Base-by-base conservation (phyloP, 2,113 vertebrate species). In the Struthio camelus region DNA sequence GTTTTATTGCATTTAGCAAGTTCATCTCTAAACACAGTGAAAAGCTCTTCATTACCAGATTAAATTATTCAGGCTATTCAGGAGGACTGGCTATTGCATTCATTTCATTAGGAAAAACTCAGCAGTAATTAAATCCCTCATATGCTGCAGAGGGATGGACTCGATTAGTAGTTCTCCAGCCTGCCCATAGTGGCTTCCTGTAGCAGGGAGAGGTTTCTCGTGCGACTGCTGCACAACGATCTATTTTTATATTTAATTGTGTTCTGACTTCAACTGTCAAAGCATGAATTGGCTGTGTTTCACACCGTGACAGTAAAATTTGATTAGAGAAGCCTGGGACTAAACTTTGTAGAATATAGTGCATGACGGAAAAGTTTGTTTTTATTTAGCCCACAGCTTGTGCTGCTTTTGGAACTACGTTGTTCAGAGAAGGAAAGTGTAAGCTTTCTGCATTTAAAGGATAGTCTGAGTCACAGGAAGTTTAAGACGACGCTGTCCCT, bases 31-130 rank as follows among this genome's bases (percentile, higher is more conserved):
- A 78, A 56, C 2, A 0, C 53, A 51, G 0, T 0, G 23, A n/a
- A 95, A 64, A 38, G 51, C 84, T 91, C 62, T 90, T 95, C 67
- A 56, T 94, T 85, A 85, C 36, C 58, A 5, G 18, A 28, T 89
- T 38, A 50, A 84, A 5, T 91, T 78, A 46, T 92, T 77, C 9
- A 27, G 40, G 89, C 89, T 78, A 46, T 92, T 77, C 9, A 27
- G 40, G 89, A 71, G 46, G 85, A 25, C 67, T 83, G 89, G 59
- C 64, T 88, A 11, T 90, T 85, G 71, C 64, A 5, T 27, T 95
- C 81, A 75, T 91, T 95, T 94, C 96, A 93, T 96, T 93, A 93
- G 84, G 89, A 71, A 42, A 50, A 66, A 66, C 3, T 4, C 67
- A 80, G 71, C 0, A 0, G 38, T 90, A 94, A 91, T 97, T 78